phyloP scores from a whole-genome alignment of 2,797 vertebrate species.

The Lutjanus campechanus region DNA sequence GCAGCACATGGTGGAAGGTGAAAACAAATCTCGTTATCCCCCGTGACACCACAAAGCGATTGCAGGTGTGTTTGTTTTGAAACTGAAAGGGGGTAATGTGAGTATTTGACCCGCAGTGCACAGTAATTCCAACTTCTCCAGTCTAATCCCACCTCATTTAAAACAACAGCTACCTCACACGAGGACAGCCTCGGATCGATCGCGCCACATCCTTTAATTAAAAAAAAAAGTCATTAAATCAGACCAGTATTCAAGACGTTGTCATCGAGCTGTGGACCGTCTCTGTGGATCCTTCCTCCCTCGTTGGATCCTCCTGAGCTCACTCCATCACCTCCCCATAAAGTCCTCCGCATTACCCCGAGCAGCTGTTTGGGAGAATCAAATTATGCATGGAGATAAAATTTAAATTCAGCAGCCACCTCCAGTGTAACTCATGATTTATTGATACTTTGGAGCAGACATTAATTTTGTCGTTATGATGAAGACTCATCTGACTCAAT shows the following conservation, averaged over 20 bases:
- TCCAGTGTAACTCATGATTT: conserved; percentile 70
- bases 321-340: conserved; percentile 55
- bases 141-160: conserved; percentile 66
- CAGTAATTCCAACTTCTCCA: conserved; percentile 26
- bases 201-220: conserved; percentile 53
- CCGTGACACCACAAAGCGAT: neutral
- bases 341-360: conserved; percentile 56
- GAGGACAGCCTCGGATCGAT: conserved; percentile 49
- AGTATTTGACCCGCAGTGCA: conserved; percentile 43
- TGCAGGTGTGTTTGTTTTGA: conserved; percentile 38
- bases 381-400: conserved; percentile 66
- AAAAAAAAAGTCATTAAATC: conserved; percentile 66
- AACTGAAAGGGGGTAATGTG: conserved; percentile 22
- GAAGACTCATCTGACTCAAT: conserved; percentile 63
- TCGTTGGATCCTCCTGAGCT: conserved; percentile 17
- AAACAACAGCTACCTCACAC: conserved; percentile 54
- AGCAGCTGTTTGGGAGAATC: conserved; percentile 73
- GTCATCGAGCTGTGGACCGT: conserved; percentile 24
- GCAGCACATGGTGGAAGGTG: neutral
- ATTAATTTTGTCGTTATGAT: conserved; percentile 70
- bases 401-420: conserved; percentile 66
- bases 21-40: conserved; percentile 37
- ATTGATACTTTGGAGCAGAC: conserved; percentile 63
- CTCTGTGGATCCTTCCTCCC: conserved; percentile 26
- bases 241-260: conserved; percentile 32